Evolutionary conservation across 2,888 invertebrate genomes (phyloP).

Genomic region (Pterostichus madidus): DNA sequence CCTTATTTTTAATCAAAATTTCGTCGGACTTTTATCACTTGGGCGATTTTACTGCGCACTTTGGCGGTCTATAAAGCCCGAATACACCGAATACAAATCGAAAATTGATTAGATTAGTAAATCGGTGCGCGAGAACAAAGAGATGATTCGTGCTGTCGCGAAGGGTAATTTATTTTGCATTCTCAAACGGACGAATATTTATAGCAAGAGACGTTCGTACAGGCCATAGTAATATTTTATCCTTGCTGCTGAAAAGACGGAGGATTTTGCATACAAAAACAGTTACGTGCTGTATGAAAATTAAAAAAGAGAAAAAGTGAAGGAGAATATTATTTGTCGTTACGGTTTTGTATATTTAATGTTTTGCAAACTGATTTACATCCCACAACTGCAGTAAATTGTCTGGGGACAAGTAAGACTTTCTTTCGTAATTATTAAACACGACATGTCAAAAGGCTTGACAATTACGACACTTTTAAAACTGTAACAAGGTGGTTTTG

Average conservation of each 20-base stretch:
- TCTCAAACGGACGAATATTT: slow-evolving; percentile 56
- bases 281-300: slow-evolving; percentile 53
- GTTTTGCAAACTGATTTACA: slow-evolving; percentile 25
- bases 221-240: slow-evolving; percentile 52
- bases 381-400: background rate
- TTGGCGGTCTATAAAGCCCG: slow-evolving; percentile 49
- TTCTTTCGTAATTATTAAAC: too few relatives aligned
- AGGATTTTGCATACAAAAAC: slow-evolving; percentile 53
- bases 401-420: too few relatives aligned
- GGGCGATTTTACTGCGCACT: slow-evolving; percentile 29
- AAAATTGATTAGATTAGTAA: slow-evolving; percentile 63
- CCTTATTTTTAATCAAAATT: slow-evolving; percentile 60
- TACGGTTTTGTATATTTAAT: slow-evolving; percentile 39
- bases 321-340: slow-evolving; percentile 43
- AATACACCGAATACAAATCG: slow-evolving; percentile 58
- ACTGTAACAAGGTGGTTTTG: too few relatives aligned
- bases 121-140: slow-evolving; percentile 62
- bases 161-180: slow-evolving; percentile 58
- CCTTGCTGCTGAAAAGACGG: slow-evolving; percentile 43
- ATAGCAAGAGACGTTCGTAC: slow-evolving; percentile 37
- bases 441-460: too few relatives aligned
- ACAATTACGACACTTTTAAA: too few relatives aligned
- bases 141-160: slow-evolving; percentile 42
- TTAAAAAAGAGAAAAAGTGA: slow-evolving; percentile 43
- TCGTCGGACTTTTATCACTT: slow-evolving; percentile 27